Evolutionary conservation across 2,888 invertebrate genomes (phyloP).

Genomic region (Calliopum simillimum): DNA sequence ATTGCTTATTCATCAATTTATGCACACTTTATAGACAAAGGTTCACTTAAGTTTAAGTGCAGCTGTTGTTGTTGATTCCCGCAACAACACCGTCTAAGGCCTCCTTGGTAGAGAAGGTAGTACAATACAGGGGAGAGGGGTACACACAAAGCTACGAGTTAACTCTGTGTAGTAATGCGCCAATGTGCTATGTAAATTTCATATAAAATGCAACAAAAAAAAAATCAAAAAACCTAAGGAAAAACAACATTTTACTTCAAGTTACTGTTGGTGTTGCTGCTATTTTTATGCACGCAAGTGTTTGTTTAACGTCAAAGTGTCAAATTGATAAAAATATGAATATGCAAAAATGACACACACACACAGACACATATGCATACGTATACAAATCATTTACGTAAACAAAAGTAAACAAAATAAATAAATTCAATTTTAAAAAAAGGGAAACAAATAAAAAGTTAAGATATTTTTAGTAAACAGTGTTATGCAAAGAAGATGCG

Average conservation of each 20-base stretch:
- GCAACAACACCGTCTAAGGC: too few species aligned
- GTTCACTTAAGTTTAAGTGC: too few species aligned
- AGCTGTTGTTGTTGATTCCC: too few species aligned
- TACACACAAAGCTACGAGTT: too few species aligned
- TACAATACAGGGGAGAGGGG: too few species aligned
- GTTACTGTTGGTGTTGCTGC: not conserved
- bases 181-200: slow-evolving; percentile 9
- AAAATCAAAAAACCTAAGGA: not conserved
- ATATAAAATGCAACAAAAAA: slow-evolving; percentile 6
- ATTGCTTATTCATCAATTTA: too few species aligned
- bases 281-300: slow-evolving; percentile 9
- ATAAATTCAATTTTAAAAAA: not conserved
- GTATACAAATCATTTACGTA: not conserved
- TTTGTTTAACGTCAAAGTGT: slow-evolving; percentile 22
- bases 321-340: slow-evolving; percentile 16
- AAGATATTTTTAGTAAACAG: too few species aligned
- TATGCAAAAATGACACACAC: not conserved
- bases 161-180: too few species aligned
- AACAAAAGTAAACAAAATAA: not conserved
- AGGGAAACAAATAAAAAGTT: too few species aligned
- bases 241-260: not conserved
- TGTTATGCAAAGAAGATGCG: too few species aligned
- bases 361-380: not conserved
- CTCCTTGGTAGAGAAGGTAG: too few species aligned
- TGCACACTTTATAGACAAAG: too few species aligned